Percentiles rank a stretch among this genome's conserved stretches.
These are phyloP conservation scores for Scalopus aquaticus DNA, from an alignment of 2,113 vertebrate species.

Conservation along the genomic window DNA sequence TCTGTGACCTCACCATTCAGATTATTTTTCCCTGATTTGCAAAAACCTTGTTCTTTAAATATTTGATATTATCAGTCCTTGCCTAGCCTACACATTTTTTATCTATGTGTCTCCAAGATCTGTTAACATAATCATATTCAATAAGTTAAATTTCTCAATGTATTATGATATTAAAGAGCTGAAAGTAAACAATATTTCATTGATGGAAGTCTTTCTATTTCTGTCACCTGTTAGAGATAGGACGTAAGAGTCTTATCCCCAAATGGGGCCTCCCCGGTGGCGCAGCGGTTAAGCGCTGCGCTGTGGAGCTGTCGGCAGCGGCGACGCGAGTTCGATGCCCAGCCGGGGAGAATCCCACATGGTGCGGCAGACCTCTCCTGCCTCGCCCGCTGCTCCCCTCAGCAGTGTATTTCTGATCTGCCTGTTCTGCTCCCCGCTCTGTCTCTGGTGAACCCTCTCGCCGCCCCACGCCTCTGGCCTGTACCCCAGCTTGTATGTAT, in stretches of 20 bases:
- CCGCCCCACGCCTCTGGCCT: no score
- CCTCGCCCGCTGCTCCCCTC: no score
- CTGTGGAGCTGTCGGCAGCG: no score
- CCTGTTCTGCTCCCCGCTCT: no score
- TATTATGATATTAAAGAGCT: background rate
- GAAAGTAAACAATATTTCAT: background rate
- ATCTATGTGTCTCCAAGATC: background rate
- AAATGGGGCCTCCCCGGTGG: no score
- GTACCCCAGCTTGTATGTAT: no score
- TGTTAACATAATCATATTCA: background rate
- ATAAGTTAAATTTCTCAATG: background rate
- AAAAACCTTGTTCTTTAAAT: background rate
- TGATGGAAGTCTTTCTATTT: background rate
- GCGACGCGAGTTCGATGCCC: no score
- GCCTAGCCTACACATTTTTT: background rate
- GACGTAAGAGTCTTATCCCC: accelerated
- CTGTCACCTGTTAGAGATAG: background rate
- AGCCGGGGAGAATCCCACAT: no score
- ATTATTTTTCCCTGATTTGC: background rate
- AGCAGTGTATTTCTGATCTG: no score
- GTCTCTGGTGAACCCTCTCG: no score
- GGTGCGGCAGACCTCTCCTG: no score
- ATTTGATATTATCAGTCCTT: background rate
- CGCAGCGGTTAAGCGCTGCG: no score
- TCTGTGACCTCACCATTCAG: background rate